phyloP scores from a whole-genome alignment of 2,797 vertebrate genomes.

The Podarcis lilfordi region DNA sequence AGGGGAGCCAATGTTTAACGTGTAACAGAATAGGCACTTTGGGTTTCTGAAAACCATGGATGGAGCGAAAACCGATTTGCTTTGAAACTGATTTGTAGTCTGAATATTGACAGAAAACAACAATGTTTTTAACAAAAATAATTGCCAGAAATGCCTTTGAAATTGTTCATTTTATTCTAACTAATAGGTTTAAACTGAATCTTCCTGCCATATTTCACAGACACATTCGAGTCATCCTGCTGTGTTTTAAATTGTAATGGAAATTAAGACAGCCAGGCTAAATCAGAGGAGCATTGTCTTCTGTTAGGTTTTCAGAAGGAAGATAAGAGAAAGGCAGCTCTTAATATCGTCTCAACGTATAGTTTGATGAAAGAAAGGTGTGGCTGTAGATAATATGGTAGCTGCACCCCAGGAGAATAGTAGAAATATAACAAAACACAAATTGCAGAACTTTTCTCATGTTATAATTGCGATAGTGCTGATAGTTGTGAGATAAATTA shows the following conservation, averaged over 20 bases:
- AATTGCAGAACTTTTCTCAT: not conserved
- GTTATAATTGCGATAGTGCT: not conserved
- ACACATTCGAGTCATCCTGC: not conserved
- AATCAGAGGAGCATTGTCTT: not conserved
- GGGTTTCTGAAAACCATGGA: not conserved
- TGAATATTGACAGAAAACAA: constrained; percentile 15
- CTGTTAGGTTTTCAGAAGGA: constrained; percentile 16
- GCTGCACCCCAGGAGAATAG: not conserved
- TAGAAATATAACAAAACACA: not conserved
- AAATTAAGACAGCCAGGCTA: constrained; percentile 30
- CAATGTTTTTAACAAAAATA: constrained; percentile 18
- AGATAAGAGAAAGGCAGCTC: not conserved
- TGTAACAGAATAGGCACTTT: not conserved
- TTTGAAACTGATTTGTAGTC: constrained; percentile 2
- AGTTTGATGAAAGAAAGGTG: not conserved
- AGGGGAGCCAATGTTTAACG: constrained; percentile 4
- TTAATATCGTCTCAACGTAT: not conserved
- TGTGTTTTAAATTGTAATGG: constrained; percentile 34
- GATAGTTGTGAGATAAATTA: not conserved
- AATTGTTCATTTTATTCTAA: constrained; percentile 1
- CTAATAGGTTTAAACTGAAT: constrained; percentile 28
- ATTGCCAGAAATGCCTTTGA: constrained; percentile 1
- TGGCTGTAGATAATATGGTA: not conserved
- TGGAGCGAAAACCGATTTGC: accelerated
- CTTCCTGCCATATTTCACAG: constrained; percentile 14